Evolutionary conservation across 2,113 vertebrate genomes (phyloP).

Genomic region (Triplophysa siluroides): DNA sequence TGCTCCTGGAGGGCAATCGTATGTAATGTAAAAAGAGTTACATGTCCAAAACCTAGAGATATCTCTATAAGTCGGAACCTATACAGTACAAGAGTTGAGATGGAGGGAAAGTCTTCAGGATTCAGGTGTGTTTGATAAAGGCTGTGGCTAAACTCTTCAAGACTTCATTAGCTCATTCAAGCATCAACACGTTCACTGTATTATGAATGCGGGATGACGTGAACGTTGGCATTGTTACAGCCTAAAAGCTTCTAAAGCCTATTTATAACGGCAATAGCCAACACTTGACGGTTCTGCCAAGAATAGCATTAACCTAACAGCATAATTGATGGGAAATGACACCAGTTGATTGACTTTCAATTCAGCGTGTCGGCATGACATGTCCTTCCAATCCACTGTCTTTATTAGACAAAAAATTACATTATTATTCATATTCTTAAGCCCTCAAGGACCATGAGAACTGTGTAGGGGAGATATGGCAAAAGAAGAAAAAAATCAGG

Average conservation of each 20-base stretch:
- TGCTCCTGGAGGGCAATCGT: background rate
- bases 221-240: slow-evolving; percentile 38
- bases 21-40: too few species aligned
- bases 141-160: too few species aligned
- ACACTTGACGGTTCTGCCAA: slow-evolving; percentile 46
- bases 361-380: slow-evolving; percentile 16
- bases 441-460: slow-evolving; percentile 53
- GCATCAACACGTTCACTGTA: slow-evolving; percentile 45
- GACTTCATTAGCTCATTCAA: slow-evolving; percentile 36
- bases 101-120: too few species aligned
- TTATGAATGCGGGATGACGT: slow-evolving; percentile 40
- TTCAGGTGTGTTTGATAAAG: too few species aligned
- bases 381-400: slow-evolving; percentile 23
- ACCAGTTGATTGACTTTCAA: slow-evolving; percentile 40
- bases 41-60: too few species aligned
- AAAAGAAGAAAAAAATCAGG: slow-evolving; percentile 37
- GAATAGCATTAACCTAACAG: slow-evolving; percentile 42
- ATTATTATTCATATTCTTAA: slow-evolving; percentile 1
- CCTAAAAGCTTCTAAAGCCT: slow-evolving; percentile 22
- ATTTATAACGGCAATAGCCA: slow-evolving; percentile 30
- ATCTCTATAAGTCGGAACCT: too few species aligned
- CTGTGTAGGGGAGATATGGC: slow-evolving; percentile 47
- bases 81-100: too few species aligned
- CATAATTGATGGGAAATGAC: slow-evolving; percentile 44
- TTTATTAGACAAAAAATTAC: slow-evolving; percentile 13